Conservation (phyloP, 2,797 vertebrate species). For the Numenius phaeopus region DNA sequence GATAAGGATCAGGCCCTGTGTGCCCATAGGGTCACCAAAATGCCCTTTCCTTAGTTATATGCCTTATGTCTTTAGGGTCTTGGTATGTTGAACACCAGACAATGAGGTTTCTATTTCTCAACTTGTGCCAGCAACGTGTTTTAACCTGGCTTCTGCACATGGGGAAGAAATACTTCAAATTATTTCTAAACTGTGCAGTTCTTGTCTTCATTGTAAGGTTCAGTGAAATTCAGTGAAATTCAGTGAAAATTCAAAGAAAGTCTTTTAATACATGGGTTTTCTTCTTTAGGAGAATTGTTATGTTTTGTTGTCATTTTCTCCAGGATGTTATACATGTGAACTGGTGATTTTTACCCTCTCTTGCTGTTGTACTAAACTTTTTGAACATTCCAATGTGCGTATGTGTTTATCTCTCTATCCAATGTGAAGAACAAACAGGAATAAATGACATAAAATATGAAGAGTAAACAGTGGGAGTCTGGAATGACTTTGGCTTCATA, state of each 20-base stretch:
- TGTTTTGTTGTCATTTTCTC: not conserved
- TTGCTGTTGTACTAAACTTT: not conserved
- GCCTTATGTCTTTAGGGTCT: not conserved
- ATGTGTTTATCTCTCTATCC: not conserved
- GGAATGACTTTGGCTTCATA: constrained; percentile 22
- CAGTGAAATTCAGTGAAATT: too few species aligned
- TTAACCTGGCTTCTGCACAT: not conserved
- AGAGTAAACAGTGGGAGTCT: constrained; percentile 36
- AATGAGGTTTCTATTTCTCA: not conserved
- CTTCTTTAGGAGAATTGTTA: not conserved
- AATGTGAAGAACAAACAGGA: constrained; percentile 45
- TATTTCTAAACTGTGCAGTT: not conserved
- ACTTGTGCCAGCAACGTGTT: not conserved
- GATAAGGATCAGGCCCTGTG: not conserved
- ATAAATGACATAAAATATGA: constrained; percentile 49
- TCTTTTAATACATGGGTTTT: not conserved
- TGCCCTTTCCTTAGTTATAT: not conserved
- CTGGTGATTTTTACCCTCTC: not conserved
- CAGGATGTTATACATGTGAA: not conserved
- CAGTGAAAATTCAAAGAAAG: not conserved
- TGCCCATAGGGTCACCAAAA: not conserved
- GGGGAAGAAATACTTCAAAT: not conserved
- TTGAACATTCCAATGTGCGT: not conserved
- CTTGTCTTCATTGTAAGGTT: not conserved
- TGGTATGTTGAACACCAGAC: not conserved